These are phyloP conservation scores for Leptopilina syphax DNA, from an alignment of 2,888 invertebrate genomes.

Conservation along the genomic window DNA sequence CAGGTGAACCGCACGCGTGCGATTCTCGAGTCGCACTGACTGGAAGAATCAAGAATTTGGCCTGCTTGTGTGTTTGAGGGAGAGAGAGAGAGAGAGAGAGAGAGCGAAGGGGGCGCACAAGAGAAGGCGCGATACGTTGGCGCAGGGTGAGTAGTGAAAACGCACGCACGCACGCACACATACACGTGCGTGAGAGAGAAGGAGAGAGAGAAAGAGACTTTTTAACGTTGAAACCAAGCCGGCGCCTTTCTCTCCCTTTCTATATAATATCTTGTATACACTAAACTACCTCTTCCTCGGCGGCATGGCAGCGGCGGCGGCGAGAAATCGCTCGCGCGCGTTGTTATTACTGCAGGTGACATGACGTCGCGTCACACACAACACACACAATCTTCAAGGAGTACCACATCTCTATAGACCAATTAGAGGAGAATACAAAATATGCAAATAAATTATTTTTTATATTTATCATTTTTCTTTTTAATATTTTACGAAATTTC, in stretches of 20 bases:
- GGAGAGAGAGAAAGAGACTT: too few species aligned
- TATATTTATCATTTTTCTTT: too few species aligned
- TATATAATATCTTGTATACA: too few species aligned
- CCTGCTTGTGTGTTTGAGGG: conserved; percentile 47
- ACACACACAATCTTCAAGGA: neutral
- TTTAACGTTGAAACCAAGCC: conserved; percentile 29
- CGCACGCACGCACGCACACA: too few species aligned
- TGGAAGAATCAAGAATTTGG: conserved; percentile 54
- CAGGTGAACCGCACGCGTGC: conserved; percentile 61
- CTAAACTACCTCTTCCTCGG: conserved; percentile 23
- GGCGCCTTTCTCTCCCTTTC: conserved; percentile 40
- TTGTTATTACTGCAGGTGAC: conserved; percentile 22
- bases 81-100: too few species aligned
- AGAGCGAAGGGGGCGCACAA: conserved; percentile 35
- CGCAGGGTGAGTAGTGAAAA: conserved; percentile 19
- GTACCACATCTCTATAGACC: too few species aligned
- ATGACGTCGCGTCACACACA: conserved; percentile 8
- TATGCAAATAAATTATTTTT: too few species aligned
- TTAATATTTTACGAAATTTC: too few species aligned
- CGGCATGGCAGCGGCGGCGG: too few species aligned
- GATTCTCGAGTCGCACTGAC: conserved; percentile 67
- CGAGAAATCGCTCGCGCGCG: neutral
- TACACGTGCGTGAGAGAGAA: too few species aligned
- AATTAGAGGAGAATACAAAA: too few species aligned
- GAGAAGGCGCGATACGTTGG: conserved; percentile 3